Base-by-base conservation (phyloP, 2,888 invertebrate genomes). In the Polymixis flavicincta region DNA sequence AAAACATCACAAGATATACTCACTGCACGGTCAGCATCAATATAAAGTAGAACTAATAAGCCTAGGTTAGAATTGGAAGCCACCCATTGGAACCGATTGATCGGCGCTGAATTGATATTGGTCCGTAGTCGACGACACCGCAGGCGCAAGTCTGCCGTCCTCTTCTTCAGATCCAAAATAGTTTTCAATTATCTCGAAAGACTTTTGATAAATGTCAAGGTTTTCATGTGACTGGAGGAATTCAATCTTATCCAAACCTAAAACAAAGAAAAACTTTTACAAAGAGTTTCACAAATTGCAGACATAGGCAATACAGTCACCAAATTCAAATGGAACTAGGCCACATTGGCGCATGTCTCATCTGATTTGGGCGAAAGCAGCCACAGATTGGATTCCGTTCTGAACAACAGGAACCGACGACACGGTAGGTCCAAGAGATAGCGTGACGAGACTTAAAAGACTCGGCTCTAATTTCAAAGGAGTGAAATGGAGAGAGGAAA, bases 181-280 rank as follows among this genome's bases (percentile, higher is more conserved):
- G 92, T 98, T 98, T 94, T 99, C 99, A 89, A 99, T 99, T 88
- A 99, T 99, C 93, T 99, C 98, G 93, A 99, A 99, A 69, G 99
- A 98, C 95, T 99, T 99, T 94, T 99, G 98, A 96, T 99, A 99
- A 87, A 99, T 99, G 89, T 99, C 99, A 94, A 98, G 97, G 92
- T 99, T 99, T 94, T 99, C 99, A 93, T 99, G 99, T 63, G 99
- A 99, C 94, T 99, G 99, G 70, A 99, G 97, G 95, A 98, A 99
- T 96, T 99, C 99, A 87, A 99, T 99, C 97, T 99, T 99, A 93
- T 99, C 99, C 93, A 99, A 97, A 92, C 99, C 99, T 99, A 91
- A 94, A 96, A 88, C 79, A 66, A 81, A 76, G 71, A 78, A 66
- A 68, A n/a, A 14, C 17, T 48, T 32, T 55, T 7, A n/a, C 14